A percentile compares a stretch with the other conserved stretches of the same genome.
phyloP scores from a whole-genome alignment of 2,888 invertebrate genomes.

The Dasypogon diadema region DNA sequence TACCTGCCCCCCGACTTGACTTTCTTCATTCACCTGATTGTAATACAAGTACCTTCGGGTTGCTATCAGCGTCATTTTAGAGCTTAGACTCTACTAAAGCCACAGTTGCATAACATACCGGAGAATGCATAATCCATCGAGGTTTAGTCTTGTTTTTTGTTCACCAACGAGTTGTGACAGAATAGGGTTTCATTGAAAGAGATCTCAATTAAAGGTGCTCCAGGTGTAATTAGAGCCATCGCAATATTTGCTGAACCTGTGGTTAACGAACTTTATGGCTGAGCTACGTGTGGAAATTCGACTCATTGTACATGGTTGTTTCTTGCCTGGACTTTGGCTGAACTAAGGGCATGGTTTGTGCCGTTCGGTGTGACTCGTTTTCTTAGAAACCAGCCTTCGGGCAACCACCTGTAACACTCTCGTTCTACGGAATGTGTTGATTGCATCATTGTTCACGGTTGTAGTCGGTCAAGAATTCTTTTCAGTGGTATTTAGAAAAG shows the following conservation, averaged over 20 bases:
- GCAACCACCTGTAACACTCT: constrained; percentile 38
- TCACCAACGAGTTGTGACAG: constrained; percentile 41
- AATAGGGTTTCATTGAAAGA: constrained; percentile 45
- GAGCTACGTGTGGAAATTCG: constrained; percentile 11
- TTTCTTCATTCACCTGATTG: constrained; percentile 37
- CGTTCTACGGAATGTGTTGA: constrained; percentile 30
- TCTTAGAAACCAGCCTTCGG: constrained; percentile 16
- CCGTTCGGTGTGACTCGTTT: neutral
- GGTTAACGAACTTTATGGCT: constrained; percentile 49
- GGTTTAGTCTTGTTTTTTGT: constrained; percentile 31
- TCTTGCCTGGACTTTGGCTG: constrained; percentile 10
- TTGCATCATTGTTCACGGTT: constrained; percentile 30
- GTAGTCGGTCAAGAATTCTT: constrained; percentile 47
- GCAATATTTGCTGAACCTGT: constrained; percentile 33
- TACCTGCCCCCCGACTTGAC: constrained; percentile 5
- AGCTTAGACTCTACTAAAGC: constrained; percentile 12
- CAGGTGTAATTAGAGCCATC: constrained; percentile 49
- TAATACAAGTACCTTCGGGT: constrained; percentile 6
- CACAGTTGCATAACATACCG: constrained; percentile 26
- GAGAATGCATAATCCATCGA: constrained; percentile 43
- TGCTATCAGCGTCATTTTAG: too few relatives aligned
- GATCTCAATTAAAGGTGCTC: constrained; percentile 47
- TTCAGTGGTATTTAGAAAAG: constrained; percentile 16
- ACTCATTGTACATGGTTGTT: neutral
- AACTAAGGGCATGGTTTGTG: constrained; percentile 41